Evolutionary conservation across 2,888 invertebrate genomes (phyloP).

Genomic region (Xestoiulus laeticollis): DNA sequence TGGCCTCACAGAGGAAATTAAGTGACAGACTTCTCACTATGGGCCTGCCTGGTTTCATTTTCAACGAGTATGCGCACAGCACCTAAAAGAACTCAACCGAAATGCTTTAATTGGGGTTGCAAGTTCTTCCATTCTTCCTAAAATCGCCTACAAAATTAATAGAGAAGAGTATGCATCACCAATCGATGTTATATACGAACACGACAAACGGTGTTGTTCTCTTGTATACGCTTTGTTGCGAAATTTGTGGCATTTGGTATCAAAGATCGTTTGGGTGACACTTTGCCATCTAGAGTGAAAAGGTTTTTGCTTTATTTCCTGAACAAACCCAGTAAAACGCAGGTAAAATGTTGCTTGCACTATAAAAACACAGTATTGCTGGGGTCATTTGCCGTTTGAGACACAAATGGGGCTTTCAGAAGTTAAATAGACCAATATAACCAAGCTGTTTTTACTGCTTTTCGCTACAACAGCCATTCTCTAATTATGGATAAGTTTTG

Average conservation of each 20-base stretch:
- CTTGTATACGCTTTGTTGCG: neutral
- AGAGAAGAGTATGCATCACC: neutral
- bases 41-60: neutral
- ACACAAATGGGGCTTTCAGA: neutral
- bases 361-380: neutral
- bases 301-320: neutral
- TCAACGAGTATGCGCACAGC: neutral
- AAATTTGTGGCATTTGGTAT: neutral
- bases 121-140: conserved; percentile 13
- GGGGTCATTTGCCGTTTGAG: neutral
- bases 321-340: neutral
- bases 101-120: neutral
- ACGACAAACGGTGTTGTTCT: neutral
- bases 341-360: neutral
- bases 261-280: neutral
- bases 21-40: neutral
- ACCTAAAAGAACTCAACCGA: neutral
- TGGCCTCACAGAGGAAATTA: conserved; percentile 16
- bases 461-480: no score
- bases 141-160: neutral
- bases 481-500: no score
- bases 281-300: neutral
- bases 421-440: neutral
- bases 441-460: no score
- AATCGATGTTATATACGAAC: neutral